A percentile compares a stretch with the other conserved stretches of the same genome.
Conservation (phyloP, 2,797 vertebrate species). For the Poecilia wingei region DNA sequence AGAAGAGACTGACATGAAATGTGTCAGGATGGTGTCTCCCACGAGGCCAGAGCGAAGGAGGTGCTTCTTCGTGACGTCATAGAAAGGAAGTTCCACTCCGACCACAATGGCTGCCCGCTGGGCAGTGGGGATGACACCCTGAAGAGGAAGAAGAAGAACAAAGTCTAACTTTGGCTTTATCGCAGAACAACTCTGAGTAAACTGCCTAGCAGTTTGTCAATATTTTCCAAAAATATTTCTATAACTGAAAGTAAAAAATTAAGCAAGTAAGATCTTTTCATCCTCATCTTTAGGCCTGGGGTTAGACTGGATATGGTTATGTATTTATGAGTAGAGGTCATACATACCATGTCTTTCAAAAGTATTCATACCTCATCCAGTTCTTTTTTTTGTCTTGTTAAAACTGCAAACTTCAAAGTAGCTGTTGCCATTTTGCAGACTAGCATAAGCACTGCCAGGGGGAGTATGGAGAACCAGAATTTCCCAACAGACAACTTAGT, state of each 20-base stretch:
- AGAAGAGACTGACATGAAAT: slow-evolving; percentile 87
- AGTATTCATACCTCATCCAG: background rate
- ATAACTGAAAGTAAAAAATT: background rate
- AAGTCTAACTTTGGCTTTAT: background rate
- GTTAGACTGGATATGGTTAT: background rate
- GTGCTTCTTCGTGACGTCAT: slow-evolving; percentile 98
- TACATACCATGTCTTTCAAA: background rate
- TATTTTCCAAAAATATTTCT: background rate
- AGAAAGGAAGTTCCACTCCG: slow-evolving; percentile 94
- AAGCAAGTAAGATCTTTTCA: background rate
- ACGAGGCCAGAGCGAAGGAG: slow-evolving; percentile 90
- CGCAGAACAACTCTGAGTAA: background rate
- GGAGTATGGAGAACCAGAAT: too few species aligned
- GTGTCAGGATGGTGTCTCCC: slow-evolving; percentile 92
- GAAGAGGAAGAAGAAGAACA: slow-evolving; percentile 22
- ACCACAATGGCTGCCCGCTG: slow-evolving; percentile 96
- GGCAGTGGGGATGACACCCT: slow-evolving; percentile 96
- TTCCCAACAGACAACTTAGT: too few species aligned
- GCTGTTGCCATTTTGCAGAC: too few species aligned
- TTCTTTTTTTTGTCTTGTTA: background rate
- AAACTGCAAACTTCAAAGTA: background rate
- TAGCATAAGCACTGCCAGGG: too few species aligned
- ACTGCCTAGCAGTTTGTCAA: background rate
- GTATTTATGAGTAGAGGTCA: background rate
- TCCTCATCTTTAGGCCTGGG: background rate